Evolutionary conservation across 2,888 invertebrate genomes (phyloP), one percentile per base, ranked within the genome.

Genomic region (Lumbricus terrestris): DNA sequence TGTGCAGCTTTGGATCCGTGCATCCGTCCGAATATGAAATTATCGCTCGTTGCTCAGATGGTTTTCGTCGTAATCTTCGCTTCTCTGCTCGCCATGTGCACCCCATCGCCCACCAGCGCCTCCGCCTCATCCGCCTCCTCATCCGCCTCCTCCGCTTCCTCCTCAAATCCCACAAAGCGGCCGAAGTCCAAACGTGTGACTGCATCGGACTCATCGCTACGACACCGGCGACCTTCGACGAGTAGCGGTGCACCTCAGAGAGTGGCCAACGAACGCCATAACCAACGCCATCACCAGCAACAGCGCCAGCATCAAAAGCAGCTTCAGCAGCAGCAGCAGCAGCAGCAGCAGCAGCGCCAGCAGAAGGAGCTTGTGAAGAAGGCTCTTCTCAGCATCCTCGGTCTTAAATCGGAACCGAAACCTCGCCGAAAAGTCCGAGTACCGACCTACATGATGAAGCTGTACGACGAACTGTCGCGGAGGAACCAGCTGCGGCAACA

Each of bases 361-460:
- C 82, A 40, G 37, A 89, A 16, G 35, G 82, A 82, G 37, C 40
- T 89, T 1, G 47, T 89, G 15, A 89, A 82, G 82, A 82, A 23
- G 20, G 23, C 89, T 20, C 82, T 89, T 35, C 35, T 89, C 34
- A 33, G 35, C 89, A 82, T 89, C 18, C 38, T 89, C 23, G 90
- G 90, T 85, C 83, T 83, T 23, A 85, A 85, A 18, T 37, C 37
- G n/a, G 38, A 83, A 37, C 47, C 83, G 33, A 38, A 33, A 40
- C 42, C 90, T 34, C 85, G 69, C 2, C 33, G 42, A 3, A 82
- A 54, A 83, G 85, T 40, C 85, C 20, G 33, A 47, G 88, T 90
- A 8, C 90, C 89, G 37, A 33, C 29, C 40, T 89, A 89, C 69
- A 89, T 90, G 85, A 35, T 89, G 47, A 85, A 90, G 33, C 54